Conservation (phyloP, 2,113 vertebrate species). For the Cottus gobio region DNA sequence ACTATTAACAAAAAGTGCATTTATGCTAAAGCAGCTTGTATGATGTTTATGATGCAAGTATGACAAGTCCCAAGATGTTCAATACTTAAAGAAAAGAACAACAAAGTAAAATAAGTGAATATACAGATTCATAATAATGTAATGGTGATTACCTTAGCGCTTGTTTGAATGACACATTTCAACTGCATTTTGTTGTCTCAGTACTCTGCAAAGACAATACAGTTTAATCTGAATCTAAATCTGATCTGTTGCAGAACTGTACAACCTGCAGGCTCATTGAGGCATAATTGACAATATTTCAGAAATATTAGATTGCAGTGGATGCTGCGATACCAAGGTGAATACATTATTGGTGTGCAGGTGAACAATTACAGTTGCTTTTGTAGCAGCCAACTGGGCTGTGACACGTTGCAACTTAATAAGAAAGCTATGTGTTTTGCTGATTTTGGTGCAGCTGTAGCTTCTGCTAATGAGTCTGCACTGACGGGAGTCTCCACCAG, state of each 20-base stretch:
- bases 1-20: background rate
- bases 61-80: background rate
- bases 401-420: slow-evolving; percentile 35
- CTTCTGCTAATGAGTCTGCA: slow-evolving; percentile 63
- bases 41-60: background rate
- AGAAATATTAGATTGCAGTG: background rate
- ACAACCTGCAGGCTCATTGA: slow-evolving; percentile 1
- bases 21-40: background rate
- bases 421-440: slow-evolving; percentile 49
- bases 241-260: slow-evolving; percentile 14
- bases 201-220: too few species aligned
- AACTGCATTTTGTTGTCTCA: too few species aligned
- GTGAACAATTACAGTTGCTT: slow-evolving; percentile 1
- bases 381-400: background rate
- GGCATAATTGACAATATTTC: background rate
- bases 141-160: background rate
- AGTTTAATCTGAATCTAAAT: too few species aligned
- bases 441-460: slow-evolving; percentile 23
- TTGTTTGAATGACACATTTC: background rate
- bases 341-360: slow-evolving; percentile 5
- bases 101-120: background rate
- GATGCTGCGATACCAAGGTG: background rate
- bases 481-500: slow-evolving; percentile 49
- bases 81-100: background rate
- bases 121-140: background rate